Base-by-base conservation (phyloP, 2,888 invertebrate species). In the Meloe dianella region DNA sequence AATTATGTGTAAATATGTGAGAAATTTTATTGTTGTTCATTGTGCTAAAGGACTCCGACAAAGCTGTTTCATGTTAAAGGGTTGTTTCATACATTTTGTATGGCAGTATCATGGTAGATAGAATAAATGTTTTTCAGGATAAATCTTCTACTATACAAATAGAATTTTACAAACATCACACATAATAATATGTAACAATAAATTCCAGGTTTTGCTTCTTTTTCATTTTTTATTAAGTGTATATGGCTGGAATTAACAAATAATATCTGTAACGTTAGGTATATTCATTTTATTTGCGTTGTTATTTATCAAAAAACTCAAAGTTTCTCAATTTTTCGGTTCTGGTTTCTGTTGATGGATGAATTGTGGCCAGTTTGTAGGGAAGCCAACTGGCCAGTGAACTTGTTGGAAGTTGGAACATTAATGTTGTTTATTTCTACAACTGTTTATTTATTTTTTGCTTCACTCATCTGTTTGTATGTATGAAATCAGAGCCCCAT, bases 391-490 rank as follows among this genome's bases (percentile, higher is more conserved):
- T 54, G 27, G 24, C n/a, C n/a, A n/a, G 54, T 41, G 3, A 32
- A 60, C 38, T 60, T 60, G 60, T 60, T 17, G 12, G 17, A 12
- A 60, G 14, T 35, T 22, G 22, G 38, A 24, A n/a, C 14, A 20
- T n/a, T 22, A 59, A 59, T n/a, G 32, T 38, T 35, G 38, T 38
- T 60, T 60, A 60, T 60, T n/a, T 60, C 60, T 29, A 60, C 60
- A 60, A 60, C 5, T 60, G 60, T 60, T 27, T 27, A 0, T 12
- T 27, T 54, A 10, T 51, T 51, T 51, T 51, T 4, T 10, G 5
- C 8, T 17, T 1, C 41, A 10, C 47, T 24, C 10, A 24, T 51
- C 4, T 24, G 12, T 51, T 22, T 27, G 27, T 27, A 3, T 60
- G 22, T 60, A 60, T 27, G 2, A 27, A 60, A 35, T 60, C 38